Evolutionary conservation across 2,113 vertebrate genomes (phyloP).

Genomic region (human (Homo sapiens)): GRCh38 chr4:179426501-179427000

Average conservation of each 20-base stretch:
- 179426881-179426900: neutral
- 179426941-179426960: neutral
- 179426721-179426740: neutral
- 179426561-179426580: neutral
- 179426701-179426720: neutral
- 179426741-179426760: neutral
- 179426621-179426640: neutral
- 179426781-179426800: too few relatives aligned
- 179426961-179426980: neutral
- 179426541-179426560: neutral
- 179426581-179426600: neutral
- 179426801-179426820: neutral
- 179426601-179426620: neutral
- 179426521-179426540: neutral
- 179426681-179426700: too few relatives aligned
- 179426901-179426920: neutral
- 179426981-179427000: neutral
- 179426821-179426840: neutral
- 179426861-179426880: neutral
- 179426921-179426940: neutral
- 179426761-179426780: too few relatives aligned
- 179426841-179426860: neutral
- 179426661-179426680: neutral
- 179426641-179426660: neutral
- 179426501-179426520: neutral